phyloP scores from a whole-genome alignment of 2,113 vertebrate genomes.

The Colaptes auratus region DNA sequence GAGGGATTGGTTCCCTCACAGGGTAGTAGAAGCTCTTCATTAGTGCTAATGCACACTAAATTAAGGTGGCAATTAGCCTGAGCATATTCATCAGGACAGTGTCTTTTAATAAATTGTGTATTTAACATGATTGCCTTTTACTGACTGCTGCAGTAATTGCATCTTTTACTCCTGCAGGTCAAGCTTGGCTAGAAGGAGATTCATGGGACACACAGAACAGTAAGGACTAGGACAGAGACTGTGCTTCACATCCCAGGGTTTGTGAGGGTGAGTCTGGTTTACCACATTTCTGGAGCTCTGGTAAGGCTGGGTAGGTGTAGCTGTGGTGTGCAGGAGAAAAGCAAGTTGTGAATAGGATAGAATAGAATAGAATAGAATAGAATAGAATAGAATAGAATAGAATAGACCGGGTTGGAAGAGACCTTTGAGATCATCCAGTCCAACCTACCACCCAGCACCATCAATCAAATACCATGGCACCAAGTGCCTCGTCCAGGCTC shows the following conservation, averaged over 20 bases:
- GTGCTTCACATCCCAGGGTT: neutral
- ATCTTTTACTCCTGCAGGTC: slow-evolving; percentile 53
- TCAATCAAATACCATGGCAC: no score
- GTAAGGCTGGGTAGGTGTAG: neutral
- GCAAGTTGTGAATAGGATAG: no score
- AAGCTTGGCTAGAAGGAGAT: slow-evolving; percentile 15
- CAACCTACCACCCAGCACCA: no score
- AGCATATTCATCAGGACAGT: slow-evolving; percentile 24
- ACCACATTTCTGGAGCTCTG: neutral
- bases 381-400: no score
- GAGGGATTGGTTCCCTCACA: neutral
- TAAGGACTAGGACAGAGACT: neutral
- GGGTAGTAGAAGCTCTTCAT: slow-evolving; percentile 62
- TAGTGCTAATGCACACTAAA: slow-evolving; percentile 51
- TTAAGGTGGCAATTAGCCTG: slow-evolving; percentile 61
- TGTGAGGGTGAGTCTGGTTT: slow-evolving; percentile 38
- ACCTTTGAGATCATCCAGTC: no score
- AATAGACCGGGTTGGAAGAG: no score
- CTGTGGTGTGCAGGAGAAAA: neutral
- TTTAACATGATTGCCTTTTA: slow-evolving; percentile 46
- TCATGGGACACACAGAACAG: neutral
- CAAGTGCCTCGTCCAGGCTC: no score
- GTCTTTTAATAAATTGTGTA: slow-evolving; percentile 54
- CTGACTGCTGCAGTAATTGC: slow-evolving; percentile 40
- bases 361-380: no score